Percentiles rank a stretch among this genome's conserved stretches.
phyloP scores from a whole-genome alignment of 2,888 invertebrate species.

The Peribatodes rhomboidaria region DNA sequence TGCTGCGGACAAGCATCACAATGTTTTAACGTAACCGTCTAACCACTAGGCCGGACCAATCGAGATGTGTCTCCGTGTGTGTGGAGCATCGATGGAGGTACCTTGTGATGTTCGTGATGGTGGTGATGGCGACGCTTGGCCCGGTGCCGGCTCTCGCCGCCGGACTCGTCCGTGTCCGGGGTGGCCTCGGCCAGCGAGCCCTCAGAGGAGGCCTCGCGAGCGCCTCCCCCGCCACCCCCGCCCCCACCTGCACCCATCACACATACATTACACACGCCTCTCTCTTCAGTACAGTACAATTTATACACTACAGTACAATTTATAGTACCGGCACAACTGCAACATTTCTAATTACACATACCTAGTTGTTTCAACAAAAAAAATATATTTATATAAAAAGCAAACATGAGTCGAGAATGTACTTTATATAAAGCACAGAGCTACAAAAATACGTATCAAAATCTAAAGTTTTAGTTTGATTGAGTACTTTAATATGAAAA shows the following conservation, averaged over 20 bases:
- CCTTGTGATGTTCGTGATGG: constrained; percentile 67
- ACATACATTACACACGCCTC: not conserved
- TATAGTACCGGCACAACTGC: not conserved
- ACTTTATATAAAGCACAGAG: not conserved
- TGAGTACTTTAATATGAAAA: too few relatives aligned
- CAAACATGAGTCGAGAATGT: constrained; percentile 12
- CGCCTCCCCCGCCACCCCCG: constrained; percentile 62
- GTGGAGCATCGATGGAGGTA: constrained; percentile 20
- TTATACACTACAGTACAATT: not conserved
- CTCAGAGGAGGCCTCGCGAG: constrained; percentile 88
- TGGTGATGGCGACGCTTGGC: constrained; percentile 76
- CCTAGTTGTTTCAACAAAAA: not conserved
- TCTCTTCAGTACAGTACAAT: not conserved
- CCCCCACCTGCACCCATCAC: constrained; percentile 45
- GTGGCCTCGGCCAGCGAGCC: constrained; percentile 90
- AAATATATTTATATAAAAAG: not conserved
- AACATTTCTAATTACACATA: not conserved
- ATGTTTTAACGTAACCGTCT: too few relatives aligned
- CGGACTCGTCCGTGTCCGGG: constrained; percentile 91
- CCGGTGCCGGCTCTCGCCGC: constrained; percentile 79
- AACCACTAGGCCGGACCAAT: too few relatives aligned
- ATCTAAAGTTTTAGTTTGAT: not conserved
- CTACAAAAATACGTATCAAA: not conserved
- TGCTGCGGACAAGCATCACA: constrained; percentile 49
- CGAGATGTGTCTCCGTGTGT: not conserved